phyloP scores from a whole-genome alignment of 1,140 invertebrate genomes.

The Papilio polytes region DNA sequence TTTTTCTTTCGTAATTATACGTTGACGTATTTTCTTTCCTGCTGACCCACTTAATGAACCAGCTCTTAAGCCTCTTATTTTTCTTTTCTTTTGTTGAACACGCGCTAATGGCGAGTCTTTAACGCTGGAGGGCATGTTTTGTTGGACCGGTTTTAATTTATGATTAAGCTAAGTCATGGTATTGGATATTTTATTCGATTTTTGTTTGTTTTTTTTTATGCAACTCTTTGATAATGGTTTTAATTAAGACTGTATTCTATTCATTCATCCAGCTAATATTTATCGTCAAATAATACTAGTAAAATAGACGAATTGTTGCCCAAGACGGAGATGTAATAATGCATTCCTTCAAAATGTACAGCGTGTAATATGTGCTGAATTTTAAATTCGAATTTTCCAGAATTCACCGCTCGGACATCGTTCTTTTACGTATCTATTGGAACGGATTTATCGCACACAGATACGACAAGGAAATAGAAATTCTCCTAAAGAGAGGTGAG shows the following conservation, averaged over 20 bases:
- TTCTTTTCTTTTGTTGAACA: conserved; percentile 23
- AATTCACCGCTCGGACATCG: conserved; percentile 15
- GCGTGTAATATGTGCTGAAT: not conserved
- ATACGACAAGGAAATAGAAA: conserved; percentile 10
- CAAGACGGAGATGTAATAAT: not conserved
- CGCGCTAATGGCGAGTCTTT: conserved; percentile 21
- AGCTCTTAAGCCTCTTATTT: conserved; percentile 27
- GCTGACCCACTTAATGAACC: conserved; percentile 23
- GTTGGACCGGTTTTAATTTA: conserved; percentile 18
- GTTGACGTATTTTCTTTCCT: conserved; percentile 20
- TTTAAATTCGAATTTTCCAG: conserved; percentile 7
- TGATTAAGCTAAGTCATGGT: not conserved
- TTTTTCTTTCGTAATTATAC: conserved; percentile 11
- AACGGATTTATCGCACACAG: conserved; percentile 12
- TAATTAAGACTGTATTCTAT: not conserved
- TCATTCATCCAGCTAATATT: too few species aligned
- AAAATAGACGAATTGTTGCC: not conserved
- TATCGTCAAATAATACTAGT: too few species aligned
- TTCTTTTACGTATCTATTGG: conserved; percentile 15
- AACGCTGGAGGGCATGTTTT: conserved; percentile 8
- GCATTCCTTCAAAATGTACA: not conserved
- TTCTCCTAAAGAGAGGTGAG: not conserved
- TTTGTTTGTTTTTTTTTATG: not conserved
- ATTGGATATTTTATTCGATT: not conserved
- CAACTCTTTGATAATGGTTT: not conserved